Evolutionary conservation across 35 echinoderm and acorn worm species (phyloP), one percentile per base, ranked within the genome.

Genomic region (Diadema setosum): DNA sequence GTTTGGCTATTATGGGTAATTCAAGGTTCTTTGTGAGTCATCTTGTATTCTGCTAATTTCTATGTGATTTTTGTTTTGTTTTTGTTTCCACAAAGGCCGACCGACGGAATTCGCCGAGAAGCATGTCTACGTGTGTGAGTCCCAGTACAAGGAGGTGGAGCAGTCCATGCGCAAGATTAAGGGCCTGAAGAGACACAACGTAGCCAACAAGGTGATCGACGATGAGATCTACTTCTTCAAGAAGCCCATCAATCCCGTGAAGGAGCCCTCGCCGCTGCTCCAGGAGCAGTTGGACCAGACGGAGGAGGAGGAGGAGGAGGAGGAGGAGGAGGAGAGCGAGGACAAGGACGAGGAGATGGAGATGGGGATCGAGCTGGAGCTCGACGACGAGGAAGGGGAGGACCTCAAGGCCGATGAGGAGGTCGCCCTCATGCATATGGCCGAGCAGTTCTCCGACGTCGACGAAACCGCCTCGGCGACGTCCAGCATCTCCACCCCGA

Each of bases 211-310:
- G 65, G 92, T 99, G 5, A 92, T 99, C 48, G 96, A 99, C 41
- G 96, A 99, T 76, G 96, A 99, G 82, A 88, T 99, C 37, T 99
- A 99, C 85, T 99, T 99, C 93, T 94, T 99, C 82, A 99, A 94
- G 75, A 99, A 99, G 61, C 86, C 92, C 23, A 99, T 99, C 90
- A 99, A 92, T 11, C 96, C 96, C 17, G 31, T 99, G 4, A 99
- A 99, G 84, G 96, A 99, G 82, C 92, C 96, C 2, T 99, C 96
- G 5, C 95, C 96, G 20, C 89, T 99, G 12, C 83, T 99, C 1
- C 89, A 89, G 42, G 85, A 83, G 37, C 89, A 91, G 18, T n/a
- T 44, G 15, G 90, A 94, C 17, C 74, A 92, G 35, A 82, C 85
- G 20, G 92, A 91, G 16, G 88, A 88, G 27, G 81, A 58, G 3